Percentiles rank a stretch among this genome's conserved stretches.
Evolutionary conservation across 2,888 invertebrate species (phyloP).

Genomic region (Melinaea menophilus): DNA sequence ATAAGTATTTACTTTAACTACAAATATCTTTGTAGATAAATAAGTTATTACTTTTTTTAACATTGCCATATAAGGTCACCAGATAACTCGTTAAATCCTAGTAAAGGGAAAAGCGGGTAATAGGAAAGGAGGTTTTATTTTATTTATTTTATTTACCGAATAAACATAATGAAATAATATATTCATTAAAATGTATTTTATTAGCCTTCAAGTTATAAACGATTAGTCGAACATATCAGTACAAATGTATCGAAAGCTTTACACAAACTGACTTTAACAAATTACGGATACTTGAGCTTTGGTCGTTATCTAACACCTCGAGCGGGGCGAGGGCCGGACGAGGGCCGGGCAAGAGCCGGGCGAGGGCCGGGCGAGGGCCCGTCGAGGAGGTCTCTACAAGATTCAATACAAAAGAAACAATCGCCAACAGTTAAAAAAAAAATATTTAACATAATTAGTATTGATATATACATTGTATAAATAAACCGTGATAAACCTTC

Average conservation of each 20-base stretch:
- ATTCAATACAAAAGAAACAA: constrained; percentile 1
- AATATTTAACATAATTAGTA: constrained; percentile 19
- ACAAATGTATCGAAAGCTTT: constrained; percentile 54
- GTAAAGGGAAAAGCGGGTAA: not conserved
- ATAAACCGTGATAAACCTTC: constrained; percentile 27
- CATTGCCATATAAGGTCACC: too few relatives aligned
- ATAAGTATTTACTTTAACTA: not conserved
- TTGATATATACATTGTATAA: constrained; percentile 22
- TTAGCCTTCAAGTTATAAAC: constrained; percentile 73
- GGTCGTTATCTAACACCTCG: constrained; percentile 32
- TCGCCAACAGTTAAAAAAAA: not conserved
- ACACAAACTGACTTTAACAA: constrained; percentile 23
- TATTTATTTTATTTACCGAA: not conserved
- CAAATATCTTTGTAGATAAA: not conserved
- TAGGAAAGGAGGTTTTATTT: not conserved
- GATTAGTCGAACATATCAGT: constrained; percentile 60
- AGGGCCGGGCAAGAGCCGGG: too few relatives aligned
- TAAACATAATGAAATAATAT: constrained; percentile 26
- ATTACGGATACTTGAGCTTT: constrained; percentile 51
- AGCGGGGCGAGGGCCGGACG: too few relatives aligned
- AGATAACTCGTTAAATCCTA: too few relatives aligned
- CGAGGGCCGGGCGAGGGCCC: too few relatives aligned
- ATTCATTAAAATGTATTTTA: constrained; percentile 47
- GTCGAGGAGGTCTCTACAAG: constrained; percentile 1
- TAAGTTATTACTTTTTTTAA: not conserved